phyloP scores from a whole-genome alignment of 1,140 invertebrate genomes.

The roundworm (Caenorhabditis elegans) region DNA sequence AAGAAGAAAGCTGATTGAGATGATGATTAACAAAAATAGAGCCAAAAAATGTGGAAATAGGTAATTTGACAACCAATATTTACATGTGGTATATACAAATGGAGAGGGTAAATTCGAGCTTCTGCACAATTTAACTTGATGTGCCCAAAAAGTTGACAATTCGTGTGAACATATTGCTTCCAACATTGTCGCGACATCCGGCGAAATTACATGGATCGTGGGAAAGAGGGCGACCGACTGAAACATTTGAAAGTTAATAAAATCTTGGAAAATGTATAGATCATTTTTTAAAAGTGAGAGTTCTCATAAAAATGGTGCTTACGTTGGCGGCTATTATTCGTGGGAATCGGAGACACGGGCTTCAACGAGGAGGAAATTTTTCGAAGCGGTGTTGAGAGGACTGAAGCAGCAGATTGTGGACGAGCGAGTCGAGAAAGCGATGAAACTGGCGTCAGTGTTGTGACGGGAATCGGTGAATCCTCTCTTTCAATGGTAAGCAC shows the following conservation, averaged over 20 bases:
- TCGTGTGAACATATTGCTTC: constrained; percentile 19
- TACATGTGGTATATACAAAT: constrained; percentile 18
- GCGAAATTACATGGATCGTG: not conserved
- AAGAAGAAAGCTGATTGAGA: not conserved
- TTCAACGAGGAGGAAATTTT: not conserved
- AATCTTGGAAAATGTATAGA: not conserved
- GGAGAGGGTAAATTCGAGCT: not conserved
- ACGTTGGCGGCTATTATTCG: constrained; percentile 7
- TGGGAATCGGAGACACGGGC: not conserved
- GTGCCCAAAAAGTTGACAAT: constrained; percentile 20
- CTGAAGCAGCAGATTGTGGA: constrained; percentile 2
- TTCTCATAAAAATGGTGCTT: not conserved
- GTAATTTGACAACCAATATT: constrained; percentile 16
- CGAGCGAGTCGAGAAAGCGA: not conserved
- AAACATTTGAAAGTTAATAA: not conserved
- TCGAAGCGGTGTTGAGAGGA: not conserved
- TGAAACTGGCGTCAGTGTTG: not conserved
- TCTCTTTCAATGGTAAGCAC: not conserved
- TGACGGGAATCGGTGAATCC: not conserved
- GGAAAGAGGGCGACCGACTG: not conserved
- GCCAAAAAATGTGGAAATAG: constrained; percentile 25
- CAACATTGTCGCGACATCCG: not conserved
- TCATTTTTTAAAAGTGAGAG: not conserved
- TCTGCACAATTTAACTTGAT: not conserved
- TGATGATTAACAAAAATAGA: not conserved